Percentiles rank a stretch among this genome's conserved stretches.
Conservation (phyloP, 1,140 invertebrate genomes). For the Scaptodrosophila lebanonensis region DNA sequence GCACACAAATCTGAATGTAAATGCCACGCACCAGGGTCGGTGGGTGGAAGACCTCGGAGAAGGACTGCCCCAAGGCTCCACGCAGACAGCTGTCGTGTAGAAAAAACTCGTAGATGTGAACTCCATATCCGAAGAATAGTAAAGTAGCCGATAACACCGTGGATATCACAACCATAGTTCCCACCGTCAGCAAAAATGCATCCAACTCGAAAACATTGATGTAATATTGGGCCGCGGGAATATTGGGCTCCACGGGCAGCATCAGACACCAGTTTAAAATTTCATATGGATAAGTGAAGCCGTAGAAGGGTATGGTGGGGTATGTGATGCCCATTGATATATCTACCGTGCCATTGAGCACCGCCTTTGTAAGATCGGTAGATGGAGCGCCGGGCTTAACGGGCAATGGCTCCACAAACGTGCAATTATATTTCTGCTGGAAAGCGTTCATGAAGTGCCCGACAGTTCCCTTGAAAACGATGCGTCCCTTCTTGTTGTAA, state of each 20-base stretch:
- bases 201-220: conserved; percentile 51
- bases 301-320: conserved; percentile 27
- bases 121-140: conserved; percentile 32
- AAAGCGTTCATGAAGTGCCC: conserved; percentile 60
- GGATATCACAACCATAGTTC: conserved; percentile 35
- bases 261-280: conserved; percentile 57
- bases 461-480: conserved; percentile 45
- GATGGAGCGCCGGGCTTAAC: conserved; percentile 22
- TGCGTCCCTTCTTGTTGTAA: conserved; percentile 23
- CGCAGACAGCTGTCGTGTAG: conserved; percentile 58
- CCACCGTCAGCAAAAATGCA: conserved; percentile 47
- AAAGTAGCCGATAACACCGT: not conserved
- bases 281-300: conserved; percentile 57
- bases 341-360: conserved; percentile 53
- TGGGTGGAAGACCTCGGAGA: conserved; percentile 41
- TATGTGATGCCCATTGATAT: conserved; percentile 52
- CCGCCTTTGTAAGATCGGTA: conserved; percentile 38
- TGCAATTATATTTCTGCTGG: conserved; percentile 46
- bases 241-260: conserved; percentile 58
- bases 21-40: conserved; percentile 48
- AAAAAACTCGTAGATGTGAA: conserved; percentile 39
- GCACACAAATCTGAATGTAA: conserved; percentile 58
- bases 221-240: conserved; percentile 56
- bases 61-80: conserved; percentile 59
- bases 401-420: conserved; percentile 33